phyloP scores from a whole-genome alignment of 2,113 vertebrate genomes.

The Rhea pennata region DNA sequence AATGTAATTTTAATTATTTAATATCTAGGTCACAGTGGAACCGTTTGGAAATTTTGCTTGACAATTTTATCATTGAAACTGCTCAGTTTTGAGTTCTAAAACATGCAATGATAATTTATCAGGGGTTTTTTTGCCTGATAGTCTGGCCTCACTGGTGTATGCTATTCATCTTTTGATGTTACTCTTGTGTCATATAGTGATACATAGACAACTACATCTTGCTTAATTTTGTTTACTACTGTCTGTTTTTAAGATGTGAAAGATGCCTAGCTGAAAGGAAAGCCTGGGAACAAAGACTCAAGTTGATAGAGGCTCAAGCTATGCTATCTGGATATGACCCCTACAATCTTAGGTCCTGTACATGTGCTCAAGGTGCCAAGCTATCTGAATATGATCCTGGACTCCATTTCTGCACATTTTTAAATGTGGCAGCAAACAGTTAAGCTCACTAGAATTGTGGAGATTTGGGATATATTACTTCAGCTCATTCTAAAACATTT shows the following conservation, averaged over 20 bases:
- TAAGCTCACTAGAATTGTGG: not conserved
- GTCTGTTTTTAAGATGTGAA: not conserved
- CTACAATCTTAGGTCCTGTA: not conserved
- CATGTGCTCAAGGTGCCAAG: not conserved
- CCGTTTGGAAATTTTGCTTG: not conserved
- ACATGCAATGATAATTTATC: fast-evolving
- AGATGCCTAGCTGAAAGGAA: not conserved
- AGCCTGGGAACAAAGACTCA: not conserved
- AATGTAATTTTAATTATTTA: not conserved
- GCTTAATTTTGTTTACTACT: not conserved
- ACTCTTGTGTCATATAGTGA: not conserved
- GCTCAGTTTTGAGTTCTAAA: not conserved
- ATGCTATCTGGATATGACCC: too few relatives aligned
- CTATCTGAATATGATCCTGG: not conserved
- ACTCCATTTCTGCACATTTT: not conserved
- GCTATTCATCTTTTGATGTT: not conserved
- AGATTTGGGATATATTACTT: not conserved
- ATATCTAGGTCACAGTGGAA: not conserved
- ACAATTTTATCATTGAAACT: not conserved
- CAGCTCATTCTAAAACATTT: conserved; percentile 22
- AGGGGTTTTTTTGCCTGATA: not conserved
- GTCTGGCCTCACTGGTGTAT: not conserved
- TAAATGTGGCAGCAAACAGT: conserved; percentile 24
- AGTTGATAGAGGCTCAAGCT: not conserved
- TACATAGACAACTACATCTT: not conserved